Conservation (phyloP, 2,113 vertebrate genomes). For the Ctenomys sociabilis region DNA sequence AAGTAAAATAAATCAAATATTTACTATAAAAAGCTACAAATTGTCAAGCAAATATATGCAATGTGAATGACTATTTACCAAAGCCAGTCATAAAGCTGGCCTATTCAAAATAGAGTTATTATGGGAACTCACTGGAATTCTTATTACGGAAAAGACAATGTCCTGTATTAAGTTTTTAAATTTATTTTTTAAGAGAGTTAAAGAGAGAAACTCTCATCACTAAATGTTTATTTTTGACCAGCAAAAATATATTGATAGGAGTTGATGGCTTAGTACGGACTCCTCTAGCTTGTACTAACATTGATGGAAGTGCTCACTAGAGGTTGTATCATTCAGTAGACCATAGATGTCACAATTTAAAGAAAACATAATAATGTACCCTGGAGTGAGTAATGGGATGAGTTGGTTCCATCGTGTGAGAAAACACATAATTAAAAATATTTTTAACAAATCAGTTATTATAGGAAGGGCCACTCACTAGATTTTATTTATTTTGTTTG, state of each 20-base stretch:
- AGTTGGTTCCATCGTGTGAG: not conserved
- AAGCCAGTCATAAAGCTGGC: not conserved
- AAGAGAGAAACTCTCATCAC: not conserved
- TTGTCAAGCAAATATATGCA: not conserved
- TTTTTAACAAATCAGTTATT: not conserved
- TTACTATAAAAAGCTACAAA: not conserved
- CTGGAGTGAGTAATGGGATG: not conserved
- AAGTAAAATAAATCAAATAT: not conserved
- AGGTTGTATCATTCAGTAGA: not conserved
- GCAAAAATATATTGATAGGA: not conserved
- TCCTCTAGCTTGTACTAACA: not conserved
- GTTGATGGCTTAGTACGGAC: not conserved
- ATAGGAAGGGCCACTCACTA: not conserved
- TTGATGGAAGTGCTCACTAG: not conserved
- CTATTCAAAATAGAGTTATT: not conserved
- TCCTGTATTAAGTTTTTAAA: not conserved
- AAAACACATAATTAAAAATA: not conserved
- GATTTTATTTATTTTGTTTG: not conserved
- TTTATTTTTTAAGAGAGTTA: conserved; percentile 35
- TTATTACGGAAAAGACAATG: not conserved
- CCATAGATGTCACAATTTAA: not conserved
- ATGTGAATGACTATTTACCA: not conserved
- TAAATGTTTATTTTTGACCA: conserved; percentile 33
- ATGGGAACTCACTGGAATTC: not conserved
- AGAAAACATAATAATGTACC: not conserved